Conservation (phyloP, 1,140 invertebrate species). For the Monochamus saltuarius region DNA sequence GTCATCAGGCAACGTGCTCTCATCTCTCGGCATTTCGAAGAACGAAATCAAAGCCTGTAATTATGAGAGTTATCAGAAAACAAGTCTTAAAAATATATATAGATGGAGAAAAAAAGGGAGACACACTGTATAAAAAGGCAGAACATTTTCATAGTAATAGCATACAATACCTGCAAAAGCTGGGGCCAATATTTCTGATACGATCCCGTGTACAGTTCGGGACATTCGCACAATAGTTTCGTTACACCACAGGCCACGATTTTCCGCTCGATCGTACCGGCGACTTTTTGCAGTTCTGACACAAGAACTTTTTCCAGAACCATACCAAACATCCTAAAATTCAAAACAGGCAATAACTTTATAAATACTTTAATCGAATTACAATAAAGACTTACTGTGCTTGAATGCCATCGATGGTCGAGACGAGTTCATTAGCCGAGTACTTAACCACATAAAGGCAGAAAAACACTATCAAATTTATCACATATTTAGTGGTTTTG, state of each 20-base stretch:
- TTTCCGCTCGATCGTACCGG: slow-evolving; percentile 80
- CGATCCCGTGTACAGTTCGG: slow-evolving; percentile 62
- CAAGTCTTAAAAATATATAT: too few relatives aligned
- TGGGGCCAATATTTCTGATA: slow-evolving; percentile 65
- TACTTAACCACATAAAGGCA: slow-evolving; percentile 81
- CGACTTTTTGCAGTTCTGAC: slow-evolving; percentile 83
- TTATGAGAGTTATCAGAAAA: slow-evolving; percentile 36
- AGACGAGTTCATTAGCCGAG: slow-evolving; percentile 69
- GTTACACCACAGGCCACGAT: slow-evolving; percentile 86
- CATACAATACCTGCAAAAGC: slow-evolving; percentile 68
- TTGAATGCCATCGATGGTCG: slow-evolving; percentile 85
- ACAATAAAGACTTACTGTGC: slow-evolving; percentile 63
- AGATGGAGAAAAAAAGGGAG: too few relatives aligned
- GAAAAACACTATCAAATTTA: slow-evolving; percentile 87
- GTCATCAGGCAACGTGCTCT: slow-evolving; percentile 76
- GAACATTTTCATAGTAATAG: too few relatives aligned
- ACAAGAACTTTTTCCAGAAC: slow-evolving; percentile 87
- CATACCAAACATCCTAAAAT: slow-evolving; percentile 89
- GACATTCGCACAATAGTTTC: slow-evolving; percentile 79
- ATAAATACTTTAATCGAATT: slow-evolving; percentile 8
- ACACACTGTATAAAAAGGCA: too few relatives aligned
- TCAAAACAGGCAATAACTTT: neutral
- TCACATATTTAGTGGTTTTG: slow-evolving; percentile 93
- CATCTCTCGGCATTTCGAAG: slow-evolving; percentile 87
- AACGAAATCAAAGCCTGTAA: slow-evolving; percentile 77